Evolutionary conservation across 2,797 vertebrate species (phyloP).

Genomic region (Geotrypetes seraphini): DNA sequence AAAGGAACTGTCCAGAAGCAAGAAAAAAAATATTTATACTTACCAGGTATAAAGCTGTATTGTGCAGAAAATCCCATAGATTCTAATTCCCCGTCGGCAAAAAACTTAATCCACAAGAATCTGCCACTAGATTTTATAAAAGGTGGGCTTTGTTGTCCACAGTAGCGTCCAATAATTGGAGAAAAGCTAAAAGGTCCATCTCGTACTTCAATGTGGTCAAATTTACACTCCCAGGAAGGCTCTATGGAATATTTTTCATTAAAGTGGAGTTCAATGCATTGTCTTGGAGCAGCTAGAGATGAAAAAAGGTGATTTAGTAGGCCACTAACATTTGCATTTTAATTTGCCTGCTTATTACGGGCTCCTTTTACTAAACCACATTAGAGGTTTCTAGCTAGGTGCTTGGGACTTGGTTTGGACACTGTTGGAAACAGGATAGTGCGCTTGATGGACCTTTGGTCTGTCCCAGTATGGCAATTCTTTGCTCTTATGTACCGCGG

Average conservation of each 20-base stretch:
- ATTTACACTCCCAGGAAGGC: slow-evolving; percentile 98
- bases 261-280: slow-evolving; percentile 95
- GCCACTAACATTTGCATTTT: too few relatives aligned
- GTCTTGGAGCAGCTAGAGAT: slow-evolving; percentile 82
- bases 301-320: too few relatives aligned
- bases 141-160: slow-evolving; percentile 89
- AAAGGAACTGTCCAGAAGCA: background rate
- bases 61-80: slow-evolving; percentile 91
- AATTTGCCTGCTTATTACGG: too few relatives aligned
- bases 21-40: slow-evolving; percentile 25
- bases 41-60: slow-evolving; percentile 97
- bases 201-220: slow-evolving; percentile 96
- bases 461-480: too few relatives aligned
- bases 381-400: too few relatives aligned
- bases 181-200: slow-evolving; percentile 98
- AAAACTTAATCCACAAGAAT: slow-evolving; percentile 98
- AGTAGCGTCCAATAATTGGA: slow-evolving; percentile 92
- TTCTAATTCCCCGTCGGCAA: slow-evolving; percentile 93
- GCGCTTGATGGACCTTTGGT: too few relatives aligned
- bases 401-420: too few relatives aligned
- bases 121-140: slow-evolving; percentile 94
- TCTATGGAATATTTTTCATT: slow-evolving; percentile 96
- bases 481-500: too few relatives aligned
- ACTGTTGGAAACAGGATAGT: too few relatives aligned
- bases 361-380: too few relatives aligned